Evolutionary conservation across 2,113 vertebrate species (phyloP), one percentile per base, ranked within the genome.

Genomic region (Oxyruncus cristatus): DNA sequence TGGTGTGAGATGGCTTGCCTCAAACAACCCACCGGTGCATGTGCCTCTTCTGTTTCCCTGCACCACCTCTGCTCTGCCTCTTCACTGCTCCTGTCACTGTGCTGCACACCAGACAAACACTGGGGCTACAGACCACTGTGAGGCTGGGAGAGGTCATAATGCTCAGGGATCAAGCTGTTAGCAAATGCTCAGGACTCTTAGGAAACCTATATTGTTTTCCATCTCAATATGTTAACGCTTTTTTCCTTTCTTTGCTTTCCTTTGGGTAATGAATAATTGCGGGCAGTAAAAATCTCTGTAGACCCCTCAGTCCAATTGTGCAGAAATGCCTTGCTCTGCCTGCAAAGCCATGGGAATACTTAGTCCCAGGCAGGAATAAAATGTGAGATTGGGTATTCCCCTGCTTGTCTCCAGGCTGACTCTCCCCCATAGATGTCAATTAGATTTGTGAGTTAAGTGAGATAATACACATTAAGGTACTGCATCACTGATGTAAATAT

Each of bases 21-120:
- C 2, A 1, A 19, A 8, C 3, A 3, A n/a, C n/a, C 44, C 28
- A 28, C 4, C 0, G 2, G 5, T 3, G 2, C 35, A 14, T 1
- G 3, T 52, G 32, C 24, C 59, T 92, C 37, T 88, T 79, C 3
- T 11, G n/a, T 49, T 88, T 17, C 32, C 32, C 55, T 56, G 17
- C 18, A 42, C 9, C 3, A 5, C 6, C 26, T 81, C 27, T 24
- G 33, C 11, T 2, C 1, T 1, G 4, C 17, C 28, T 70, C 49
- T 58, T 73, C 2, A 2, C n/a, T 0, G 2, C 11, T 68, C 27
- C 32, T 20, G 19, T 14, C 44, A 50, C 15, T 0, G 0, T 73
- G 71, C 19, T 12, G 2, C 37, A 37, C 46, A 41, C 14, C 39
- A 46, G 55, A 7, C 4, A 49, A 56, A 21, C 27, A 3, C 26